phyloP scores from a whole-genome alignment of 2,113 vertebrate species.

The Apodemus speciosus region DNA sequence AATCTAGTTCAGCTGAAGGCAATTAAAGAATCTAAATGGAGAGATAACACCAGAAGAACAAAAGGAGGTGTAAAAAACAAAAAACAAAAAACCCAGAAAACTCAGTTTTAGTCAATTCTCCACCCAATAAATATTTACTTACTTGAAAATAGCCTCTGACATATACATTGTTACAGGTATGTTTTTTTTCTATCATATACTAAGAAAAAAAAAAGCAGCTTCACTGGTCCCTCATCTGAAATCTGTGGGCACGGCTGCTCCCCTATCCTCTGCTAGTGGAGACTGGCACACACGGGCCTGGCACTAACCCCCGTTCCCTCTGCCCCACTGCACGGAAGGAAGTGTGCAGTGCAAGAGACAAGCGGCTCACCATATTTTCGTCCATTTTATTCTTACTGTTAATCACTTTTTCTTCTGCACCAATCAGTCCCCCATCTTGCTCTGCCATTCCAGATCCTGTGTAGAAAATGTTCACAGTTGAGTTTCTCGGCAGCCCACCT shows the following conservation, averaged over 20 bases:
- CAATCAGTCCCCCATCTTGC: conserved; percentile 92
- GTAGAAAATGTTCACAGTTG: conserved; percentile 53
- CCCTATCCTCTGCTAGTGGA: conserved; percentile 49
- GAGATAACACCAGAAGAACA: neutral
- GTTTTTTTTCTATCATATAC: neutral
- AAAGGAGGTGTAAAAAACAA: neutral
- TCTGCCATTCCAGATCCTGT: conserved; percentile 94
- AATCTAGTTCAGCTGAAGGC: neutral
- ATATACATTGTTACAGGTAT: neutral
- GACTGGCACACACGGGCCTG: neutral
- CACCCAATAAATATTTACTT: neutral
- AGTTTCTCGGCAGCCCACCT: neutral
- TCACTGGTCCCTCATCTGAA: conserved; percentile 25
- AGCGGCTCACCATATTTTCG: conserved; percentile 91
- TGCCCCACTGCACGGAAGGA: neutral
- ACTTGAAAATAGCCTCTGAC: neutral
- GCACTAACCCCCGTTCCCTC: neutral
- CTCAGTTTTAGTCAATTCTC: neutral
- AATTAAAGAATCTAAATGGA: neutral
- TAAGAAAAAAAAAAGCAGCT: neutral
- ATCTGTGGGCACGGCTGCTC: neutral
- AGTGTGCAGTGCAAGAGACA: neutral
- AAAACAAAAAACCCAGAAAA: neutral
- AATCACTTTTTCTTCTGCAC: conserved; percentile 94
- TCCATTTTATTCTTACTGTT: conserved; percentile 95